Base-by-base conservation (phyloP, 2,888 invertebrate genomes). In the Leucophenga maculata region DNA sequence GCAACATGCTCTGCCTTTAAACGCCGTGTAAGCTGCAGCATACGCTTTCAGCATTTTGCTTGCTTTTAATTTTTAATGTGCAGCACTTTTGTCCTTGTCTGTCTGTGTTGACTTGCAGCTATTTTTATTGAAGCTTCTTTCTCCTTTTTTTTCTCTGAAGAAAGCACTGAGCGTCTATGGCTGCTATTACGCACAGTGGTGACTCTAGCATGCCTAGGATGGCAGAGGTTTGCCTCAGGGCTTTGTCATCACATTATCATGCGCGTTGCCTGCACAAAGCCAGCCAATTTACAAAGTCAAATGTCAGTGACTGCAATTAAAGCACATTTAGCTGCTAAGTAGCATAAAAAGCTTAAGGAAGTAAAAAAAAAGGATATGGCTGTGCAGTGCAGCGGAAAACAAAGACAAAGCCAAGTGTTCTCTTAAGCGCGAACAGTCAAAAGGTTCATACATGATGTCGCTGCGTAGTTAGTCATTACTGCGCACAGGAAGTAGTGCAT, bases 51-150 rank as follows among this genome's bases (percentile, higher is more conserved):
- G 64, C 26, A 26, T 60, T 68, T 52, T 59, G 46, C 71, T 68
- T 82, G 76, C 26, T 80, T 83, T 80, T 83, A 83, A 80, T 80
- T 83, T 80, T 80, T 80, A 80, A 80, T 80, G 80, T 83, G 82
- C 84, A 80, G 76, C 71, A 60, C 54, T 57, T 59, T 66, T 65
- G 66, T 22, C 54, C 32, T 68, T 57, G 32, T 57, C 48, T 67
- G 55, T 55, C 48, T 67, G 55, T 55, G 54, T 55, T 64, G 26
- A 46, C 46, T 26, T 48, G 22, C 6, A 26, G 57, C 8, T 8
- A 22, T 50, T 31, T 26, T 57, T 57, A 14, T 54, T n/a, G n/a
- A n/a, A n/a, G 54, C 22, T 20, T 20, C 18, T 54, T 16, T 16
- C 1, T 16, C 16, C 18, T 18, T 13, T 54, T 54, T 18, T 20